These are phyloP conservation scores for Plectrocnemia conspersa DNA, from an alignment of 1,140 invertebrate genomes.

Conservation along the genomic window DNA sequence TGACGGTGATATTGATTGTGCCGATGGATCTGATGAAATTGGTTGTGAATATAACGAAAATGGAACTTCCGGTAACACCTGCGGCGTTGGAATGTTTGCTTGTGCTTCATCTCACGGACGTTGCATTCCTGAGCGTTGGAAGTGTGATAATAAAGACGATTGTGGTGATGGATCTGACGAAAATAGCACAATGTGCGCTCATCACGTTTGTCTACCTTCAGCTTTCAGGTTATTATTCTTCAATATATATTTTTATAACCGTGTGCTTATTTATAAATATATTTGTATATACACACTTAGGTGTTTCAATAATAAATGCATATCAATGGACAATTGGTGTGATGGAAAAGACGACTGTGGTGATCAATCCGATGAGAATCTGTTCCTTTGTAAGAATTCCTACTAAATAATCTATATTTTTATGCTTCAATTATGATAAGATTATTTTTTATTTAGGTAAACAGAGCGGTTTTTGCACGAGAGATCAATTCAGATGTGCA, in stretches of 20 bases:
- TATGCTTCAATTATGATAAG: background rate
- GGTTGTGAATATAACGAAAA: background rate
- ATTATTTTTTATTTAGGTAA: conserved; percentile 39
- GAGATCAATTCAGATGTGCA: conserved; percentile 68
- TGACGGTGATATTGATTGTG: conserved; percentile 60
- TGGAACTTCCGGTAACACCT: conserved; percentile 56
- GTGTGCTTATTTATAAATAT: background rate
- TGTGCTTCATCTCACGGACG: conserved; percentile 44
- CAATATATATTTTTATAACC: conserved; percentile 40
- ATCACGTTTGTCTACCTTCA: conserved; percentile 39
- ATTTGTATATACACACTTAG: conserved; percentile 58
- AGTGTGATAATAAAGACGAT: conserved; percentile 63
- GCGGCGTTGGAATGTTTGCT: conserved; percentile 39
- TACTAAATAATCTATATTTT: background rate
- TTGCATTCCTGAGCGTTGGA: conserved; percentile 58
- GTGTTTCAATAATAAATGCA: conserved; percentile 67
- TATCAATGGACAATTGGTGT: conserved; percentile 60
- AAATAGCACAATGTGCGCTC: conserved; percentile 40
- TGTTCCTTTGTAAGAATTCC: conserved; percentile 48
- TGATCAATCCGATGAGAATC: conserved; percentile 71
- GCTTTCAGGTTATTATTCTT: conserved; percentile 46
- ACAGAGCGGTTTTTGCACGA: conserved; percentile 48
- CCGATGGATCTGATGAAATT: conserved; percentile 53
- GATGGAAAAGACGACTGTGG: conserved; percentile 67
- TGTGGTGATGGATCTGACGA: conserved; percentile 61